Evolutionary conservation across 2,888 invertebrate genomes (phyloP), one percentile per base, ranked within the genome.

Genomic region (Drosophila hamatofila): DNA sequence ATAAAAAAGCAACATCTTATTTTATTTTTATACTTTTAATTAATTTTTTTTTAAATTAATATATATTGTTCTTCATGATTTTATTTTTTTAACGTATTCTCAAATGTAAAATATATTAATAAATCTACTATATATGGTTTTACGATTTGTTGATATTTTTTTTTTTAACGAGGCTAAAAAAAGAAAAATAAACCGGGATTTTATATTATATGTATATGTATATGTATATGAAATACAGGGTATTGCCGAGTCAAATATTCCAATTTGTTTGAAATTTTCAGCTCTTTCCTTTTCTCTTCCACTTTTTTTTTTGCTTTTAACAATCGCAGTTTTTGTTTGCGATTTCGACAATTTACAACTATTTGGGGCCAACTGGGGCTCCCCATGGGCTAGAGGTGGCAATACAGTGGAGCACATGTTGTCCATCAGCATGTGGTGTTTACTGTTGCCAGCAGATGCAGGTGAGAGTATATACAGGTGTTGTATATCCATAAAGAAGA

Each of bases 321-420:
- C 61, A 55, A 48, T 65, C 41, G 35, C 64, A 25, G 52, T 57
- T 71, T 69, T 87, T 65, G 49, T 83, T 64, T 61, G 70, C 42
- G 65, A 56, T 80, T 80, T 66, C 68, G 63, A 68, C 77, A 73
- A 77, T 86, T 80, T 81, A 71, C 84, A 80, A 80, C 81, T 81
- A 80, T 81, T 80, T 70, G 65, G 35, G 37, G 35, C n/a, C 37
- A 25, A 7, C 7, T n/a, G 25, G 23, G 48, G 33, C n/a, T 5
- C 9, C 27, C 48, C 48, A 2, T 37, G 35, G 37, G 55, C 37
- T 0, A n/a, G 27, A 23, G 23, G 14, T 30, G 64, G 37, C 23
- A 54, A 54, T 57, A 83, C 68, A 61, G 62, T 68, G 72, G 78
- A 6, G 21, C 41, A 11, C 59, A 59, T 42, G 27, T n/a, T 37